Evolutionary conservation across 2,113 vertebrate species (phyloP), one percentile per base, ranked within the genome.

Genomic region (Aplodontia rufa): DNA sequence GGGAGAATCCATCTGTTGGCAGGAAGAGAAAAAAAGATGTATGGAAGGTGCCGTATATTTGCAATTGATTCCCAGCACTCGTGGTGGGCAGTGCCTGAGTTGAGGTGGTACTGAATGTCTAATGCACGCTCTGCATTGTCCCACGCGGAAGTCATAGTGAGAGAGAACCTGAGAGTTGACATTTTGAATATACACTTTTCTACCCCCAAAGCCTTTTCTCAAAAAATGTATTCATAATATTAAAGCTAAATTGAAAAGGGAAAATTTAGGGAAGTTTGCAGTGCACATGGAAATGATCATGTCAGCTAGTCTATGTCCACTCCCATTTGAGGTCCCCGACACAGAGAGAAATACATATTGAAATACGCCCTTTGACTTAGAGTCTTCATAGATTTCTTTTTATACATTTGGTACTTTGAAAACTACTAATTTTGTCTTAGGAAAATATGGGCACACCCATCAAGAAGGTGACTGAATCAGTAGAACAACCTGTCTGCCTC

Each of bases 1-100:
- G 91, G 53, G 10, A 91, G 62, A 90, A 88, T 96, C 80, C 88
- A 94, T 94, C 75, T 96, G 89, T 95, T 86, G 93, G 68, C 40
- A 88, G 69, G 71, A 96, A 96, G 91, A 88, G 47, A 82, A 86
- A 64, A 86, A 74, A 74, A 40, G 40, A 85, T 58, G 40, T 83
- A 92, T 24, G 83, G 37, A 76, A 66, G 42, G 47, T 64, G 75
- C n/a, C 17, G 19, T 35, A 58, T 69, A 83, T 96, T 88, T 91
- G 88, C 35, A 91, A 79, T 66, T 69, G 84, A n/a, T 92, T 90
- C 35, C 30, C 42, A 76, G 90, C 26, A 55, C 24, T 42, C 11
- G 47, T 74, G 45, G 45, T 1, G 10, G 53, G 37, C 91, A 74
- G 58, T 8, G 22, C 92, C 79, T 64, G 69, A n/a, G 10, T 94